Conservation (phyloP, 2,888 invertebrate genomes). For the Merodon equestris region DNA sequence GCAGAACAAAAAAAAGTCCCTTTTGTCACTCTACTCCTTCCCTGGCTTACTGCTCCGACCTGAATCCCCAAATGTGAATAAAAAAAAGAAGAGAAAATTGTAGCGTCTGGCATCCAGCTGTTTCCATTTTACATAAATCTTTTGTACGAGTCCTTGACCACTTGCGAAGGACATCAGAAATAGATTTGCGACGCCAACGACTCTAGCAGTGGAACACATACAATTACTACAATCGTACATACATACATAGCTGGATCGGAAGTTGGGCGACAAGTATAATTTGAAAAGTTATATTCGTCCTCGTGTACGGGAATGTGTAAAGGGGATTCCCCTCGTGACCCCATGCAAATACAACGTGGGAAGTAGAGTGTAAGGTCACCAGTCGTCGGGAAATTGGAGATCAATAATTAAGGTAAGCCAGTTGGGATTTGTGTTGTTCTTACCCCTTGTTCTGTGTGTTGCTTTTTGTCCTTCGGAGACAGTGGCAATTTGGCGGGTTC, state of each 20-base stretch:
- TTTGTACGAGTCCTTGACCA: constrained; percentile 48
- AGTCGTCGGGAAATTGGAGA: constrained; percentile 11
- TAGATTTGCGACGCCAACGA: neutral
- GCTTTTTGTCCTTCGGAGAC: too few species aligned
- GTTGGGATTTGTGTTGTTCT: neutral
- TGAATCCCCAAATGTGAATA: neutral
- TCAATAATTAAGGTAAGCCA: constrained; percentile 15
- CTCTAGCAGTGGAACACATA: too few species aligned
- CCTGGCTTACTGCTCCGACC: constrained; percentile 10
- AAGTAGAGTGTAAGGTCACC: neutral
- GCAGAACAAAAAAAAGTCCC: neutral
- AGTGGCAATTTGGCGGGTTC: too few species aligned
- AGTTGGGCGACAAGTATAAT: neutral
- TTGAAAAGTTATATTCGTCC: neutral
- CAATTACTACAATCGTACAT: too few species aligned
- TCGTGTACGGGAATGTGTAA: neutral
- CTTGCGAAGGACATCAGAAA: constrained; percentile 22
- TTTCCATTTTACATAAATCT: constrained; percentile 47
- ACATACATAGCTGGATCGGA: constrained; percentile 5
- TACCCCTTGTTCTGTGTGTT: too few species aligned
- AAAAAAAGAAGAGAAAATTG: constrained; percentile 8
- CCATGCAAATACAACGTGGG: too few species aligned
- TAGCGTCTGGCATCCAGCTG: constrained; percentile 48
- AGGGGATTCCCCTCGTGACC: neutral
- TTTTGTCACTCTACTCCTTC: constrained; percentile 33